Evolutionary conservation across 2,888 invertebrate species (phyloP), one percentile per base, ranked within the genome.

Genomic region (Eupithecia vulgata): DNA sequence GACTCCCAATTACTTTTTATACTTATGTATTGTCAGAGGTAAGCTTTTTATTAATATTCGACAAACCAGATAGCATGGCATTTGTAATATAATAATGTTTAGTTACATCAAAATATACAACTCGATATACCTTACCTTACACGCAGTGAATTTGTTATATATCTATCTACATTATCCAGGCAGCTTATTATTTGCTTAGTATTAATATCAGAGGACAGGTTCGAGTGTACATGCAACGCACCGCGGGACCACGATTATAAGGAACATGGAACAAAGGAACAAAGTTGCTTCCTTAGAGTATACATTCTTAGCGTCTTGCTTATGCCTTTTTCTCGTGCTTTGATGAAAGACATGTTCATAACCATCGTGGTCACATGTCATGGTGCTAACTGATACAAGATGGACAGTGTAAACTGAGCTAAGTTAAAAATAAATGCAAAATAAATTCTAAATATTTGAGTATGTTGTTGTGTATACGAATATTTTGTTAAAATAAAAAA

Each of bases 121-220:
- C 68, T 78, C 70, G 79, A 78, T 61, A 77, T 76, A 76, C 75
- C 77, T 80, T 80, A 82, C 66, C 70, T 35, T 79, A 81, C 79
- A 82, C 79, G 78, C 84, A 76, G 83, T 84, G 82, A 85, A 85
- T 87, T 87, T 84, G 81, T 86, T 84, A 85, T 80, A 79, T 80
- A 86, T 84, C 82, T 85, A 86, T 85, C 84, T 87, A 87, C 82
- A 83, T 78, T 76, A 74, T 72, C 72, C 76, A 82, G 81, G 78
- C 79, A 79, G 81, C 75, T n/a, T 79, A 78, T 66, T 78, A 37
- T 66, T 40, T n/a, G 73, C 68, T 72, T 76, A 67, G 21, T 65
- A 68, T 78, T 76, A 67, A 21, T 68, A 68, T 76, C 66, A 72
- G 72, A 71, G 72, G 77, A 78, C 71, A 67, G 65, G 71, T 64